A percentile compares a stretch with the other conserved stretches of the same genome.
These are phyloP conservation scores for Trichosurus vulpecula DNA, from an alignment of 2,797 vertebrate species.

Conservation along the genomic window DNA sequence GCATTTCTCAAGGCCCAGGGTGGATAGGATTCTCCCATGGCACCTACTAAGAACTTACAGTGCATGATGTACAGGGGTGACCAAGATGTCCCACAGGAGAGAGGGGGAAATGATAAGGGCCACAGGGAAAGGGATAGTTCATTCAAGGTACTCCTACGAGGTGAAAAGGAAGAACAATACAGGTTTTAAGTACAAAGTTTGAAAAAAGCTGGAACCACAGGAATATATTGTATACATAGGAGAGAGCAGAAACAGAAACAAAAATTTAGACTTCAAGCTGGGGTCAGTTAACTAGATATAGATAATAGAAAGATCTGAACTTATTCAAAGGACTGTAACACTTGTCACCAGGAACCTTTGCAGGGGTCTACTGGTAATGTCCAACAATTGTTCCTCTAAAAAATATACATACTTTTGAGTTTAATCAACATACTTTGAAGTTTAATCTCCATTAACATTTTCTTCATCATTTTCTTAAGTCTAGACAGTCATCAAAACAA, in stretches of 20 bases:
- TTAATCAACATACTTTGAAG: background rate
- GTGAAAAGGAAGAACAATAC: background rate
- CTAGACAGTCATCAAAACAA: background rate
- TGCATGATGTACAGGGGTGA: background rate
- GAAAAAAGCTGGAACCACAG: background rate
- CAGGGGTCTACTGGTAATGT: background rate
- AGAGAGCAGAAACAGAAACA: background rate
- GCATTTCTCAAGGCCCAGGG: background rate
- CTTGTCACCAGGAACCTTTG: background rate
- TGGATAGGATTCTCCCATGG: background rate
- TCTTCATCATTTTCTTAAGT: background rate
- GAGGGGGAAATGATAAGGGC: background rate
- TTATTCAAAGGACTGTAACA: background rate
- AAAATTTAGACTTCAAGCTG: background rate
- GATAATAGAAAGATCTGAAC: background rate
- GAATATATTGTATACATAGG: background rate
- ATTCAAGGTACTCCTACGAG: background rate
- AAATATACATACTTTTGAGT: background rate
- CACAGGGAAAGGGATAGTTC: background rate
- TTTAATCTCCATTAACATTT: background rate
- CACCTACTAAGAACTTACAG: background rate
- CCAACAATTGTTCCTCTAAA: background rate
- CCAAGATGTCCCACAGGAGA: background rate
- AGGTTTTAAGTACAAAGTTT: background rate
- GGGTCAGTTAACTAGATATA: background rate